Evolutionary conservation across 2,113 vertebrate genomes (phyloP).

Genomic region (Lonchura striata): DNA sequence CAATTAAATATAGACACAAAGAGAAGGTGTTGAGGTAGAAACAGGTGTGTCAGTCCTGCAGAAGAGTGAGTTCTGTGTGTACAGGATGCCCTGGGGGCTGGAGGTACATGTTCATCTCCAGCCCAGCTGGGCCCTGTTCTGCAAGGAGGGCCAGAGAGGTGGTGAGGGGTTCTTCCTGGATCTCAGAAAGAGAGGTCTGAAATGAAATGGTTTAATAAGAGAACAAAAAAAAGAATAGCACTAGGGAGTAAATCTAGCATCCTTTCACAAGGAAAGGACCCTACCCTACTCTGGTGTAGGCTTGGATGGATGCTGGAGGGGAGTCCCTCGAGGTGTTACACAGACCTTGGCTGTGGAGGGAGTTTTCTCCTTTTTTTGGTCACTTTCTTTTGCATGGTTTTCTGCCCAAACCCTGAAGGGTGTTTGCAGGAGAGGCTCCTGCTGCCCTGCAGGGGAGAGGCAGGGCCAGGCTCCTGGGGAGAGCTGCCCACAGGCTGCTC

Average conservation of each 20-base stretch:
- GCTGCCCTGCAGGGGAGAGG: too few relatives aligned
- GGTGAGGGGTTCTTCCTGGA: not conserved
- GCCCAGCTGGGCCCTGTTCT: not conserved
- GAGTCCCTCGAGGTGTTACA: not conserved
- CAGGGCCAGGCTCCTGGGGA: not conserved
- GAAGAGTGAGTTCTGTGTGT: not conserved
- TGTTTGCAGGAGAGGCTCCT: not conserved
- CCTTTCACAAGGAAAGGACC: rapidly evolving
- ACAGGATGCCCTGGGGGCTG: not conserved
- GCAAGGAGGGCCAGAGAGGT: rapidly evolving
- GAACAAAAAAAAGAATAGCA: not conserved
- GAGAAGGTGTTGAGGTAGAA: constrained; percentile 32
- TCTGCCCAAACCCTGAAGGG: not conserved
- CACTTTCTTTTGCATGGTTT: rapidly evolving
- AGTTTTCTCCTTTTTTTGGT: not conserved
- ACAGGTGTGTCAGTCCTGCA: not conserved
- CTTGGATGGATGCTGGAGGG: rapidly evolving
- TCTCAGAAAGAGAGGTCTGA: not conserved
- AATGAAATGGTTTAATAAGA: not conserved
- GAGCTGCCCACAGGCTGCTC: not conserved
- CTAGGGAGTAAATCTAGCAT: not conserved
- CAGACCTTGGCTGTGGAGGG: not conserved
- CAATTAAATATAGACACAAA: constrained; percentile 53
- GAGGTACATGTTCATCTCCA: rapidly evolving
- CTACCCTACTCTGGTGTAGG: rapidly evolving